Percentiles rank a stretch among this genome's conserved stretches.
Evolutionary conservation across 2,113 vertebrate genomes (phyloP).

Genomic region (Lutjanus erythropterus): DNA sequence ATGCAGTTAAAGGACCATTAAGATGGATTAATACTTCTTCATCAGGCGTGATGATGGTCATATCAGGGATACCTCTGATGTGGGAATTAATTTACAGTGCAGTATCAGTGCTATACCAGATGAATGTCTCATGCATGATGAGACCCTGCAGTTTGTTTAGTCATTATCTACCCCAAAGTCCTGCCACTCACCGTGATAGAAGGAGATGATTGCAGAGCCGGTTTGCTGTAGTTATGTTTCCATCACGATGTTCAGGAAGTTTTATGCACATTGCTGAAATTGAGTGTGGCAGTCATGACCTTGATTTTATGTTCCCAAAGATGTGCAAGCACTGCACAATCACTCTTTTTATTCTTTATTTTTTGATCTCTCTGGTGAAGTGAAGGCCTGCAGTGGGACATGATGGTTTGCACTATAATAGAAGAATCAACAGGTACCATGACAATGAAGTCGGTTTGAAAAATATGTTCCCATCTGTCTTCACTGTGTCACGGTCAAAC

Average conservation of each 20-base stretch:
- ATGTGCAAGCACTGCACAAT: no score
- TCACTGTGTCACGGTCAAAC: no score
- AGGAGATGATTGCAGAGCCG: not conserved
- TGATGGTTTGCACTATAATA: no score
- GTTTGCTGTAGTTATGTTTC: not conserved
- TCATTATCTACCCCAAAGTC: not conserved
- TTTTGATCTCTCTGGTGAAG: no score
- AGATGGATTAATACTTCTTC: not conserved
- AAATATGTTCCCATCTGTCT: no score
- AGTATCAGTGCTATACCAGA: not conserved
- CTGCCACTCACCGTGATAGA: not conserved
- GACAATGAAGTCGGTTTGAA: no score
- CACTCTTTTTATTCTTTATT: no score
- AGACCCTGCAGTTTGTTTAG: not conserved
- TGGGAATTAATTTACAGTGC: not conserved
- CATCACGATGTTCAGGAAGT: not conserved
- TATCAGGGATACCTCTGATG: not conserved
- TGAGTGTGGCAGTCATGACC: not conserved
- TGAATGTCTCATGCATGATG: not conserved
- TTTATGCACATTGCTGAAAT: not conserved
- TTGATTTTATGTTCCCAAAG: no score
- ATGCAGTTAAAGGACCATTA: not conserved
- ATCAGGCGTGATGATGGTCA: not conserved
- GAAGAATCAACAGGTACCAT: no score
- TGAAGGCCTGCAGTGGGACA: no score